phyloP scores from a whole-genome alignment of 2,888 invertebrate species.

The Drosophila paramelanica region DNA sequence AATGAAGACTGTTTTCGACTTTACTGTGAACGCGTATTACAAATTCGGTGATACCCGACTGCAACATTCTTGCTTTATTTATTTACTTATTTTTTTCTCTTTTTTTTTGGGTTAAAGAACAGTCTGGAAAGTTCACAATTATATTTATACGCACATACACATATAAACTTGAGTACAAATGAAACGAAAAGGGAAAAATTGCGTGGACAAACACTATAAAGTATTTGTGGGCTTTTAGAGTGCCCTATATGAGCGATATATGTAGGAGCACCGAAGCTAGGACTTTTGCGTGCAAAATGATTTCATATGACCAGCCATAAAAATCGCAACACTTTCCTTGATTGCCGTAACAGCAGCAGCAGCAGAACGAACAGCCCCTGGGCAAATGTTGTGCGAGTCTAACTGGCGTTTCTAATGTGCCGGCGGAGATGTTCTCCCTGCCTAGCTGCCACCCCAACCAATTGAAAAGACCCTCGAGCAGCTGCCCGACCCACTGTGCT shows the following conservation, averaged over 20 bases:
- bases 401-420: conserved; percentile 25
- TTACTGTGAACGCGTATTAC: no score
- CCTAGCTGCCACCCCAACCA: neutral
- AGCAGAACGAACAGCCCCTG: conserved; percentile 21
- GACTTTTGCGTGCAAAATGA: conserved; percentile 47
- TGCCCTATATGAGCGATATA: conserved; percentile 12
- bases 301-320: conserved; percentile 46
- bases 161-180: neutral
- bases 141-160: neutral
- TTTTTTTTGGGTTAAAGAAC: no score
- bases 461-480: conserved; percentile 3
- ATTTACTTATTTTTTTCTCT: no score
- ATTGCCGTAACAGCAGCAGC: conserved; percentile 43
- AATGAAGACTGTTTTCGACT: no score
- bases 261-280: conserved; percentile 7
- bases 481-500: neutral
- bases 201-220: conserved; percentile 46
- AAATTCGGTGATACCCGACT: no score
- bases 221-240: conserved; percentile 19
- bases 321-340: conserved; percentile 65
- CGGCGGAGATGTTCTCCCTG: neutral
- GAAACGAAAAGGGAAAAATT: conserved; percentile 13
- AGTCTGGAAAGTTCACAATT: neutral
- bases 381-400: conserved; percentile 26
- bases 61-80: no score